Evolutionary conservation across 1,140 invertebrate genomes (phyloP), one percentile per base, ranked within the genome.

Genomic region (Propsilocerus akamusi): DNA sequence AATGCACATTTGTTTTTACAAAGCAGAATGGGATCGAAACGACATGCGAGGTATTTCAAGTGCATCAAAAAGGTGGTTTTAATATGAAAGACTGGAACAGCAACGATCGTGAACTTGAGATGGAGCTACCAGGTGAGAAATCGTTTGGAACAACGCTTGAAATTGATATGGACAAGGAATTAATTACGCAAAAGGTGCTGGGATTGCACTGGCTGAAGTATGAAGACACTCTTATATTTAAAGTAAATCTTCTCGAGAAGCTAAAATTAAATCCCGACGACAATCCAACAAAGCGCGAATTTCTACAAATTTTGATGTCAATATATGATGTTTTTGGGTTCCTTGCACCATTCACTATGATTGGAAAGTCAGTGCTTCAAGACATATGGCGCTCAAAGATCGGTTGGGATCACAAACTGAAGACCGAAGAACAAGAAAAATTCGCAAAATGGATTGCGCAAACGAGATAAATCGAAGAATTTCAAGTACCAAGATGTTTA

Each of bases 1-100:
- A 57, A 59, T 59, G 51, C 66, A 64, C 49, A 64, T 66, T 55
- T 26, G 66, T 66, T 49, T 63, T 49, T 24, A 10, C 17, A 10
- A 14, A 26, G 8, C 3, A 48, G n/a, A 4, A 48, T 22, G 47
- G 20, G 6, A 25, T 14, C 25, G 26, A 28, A 5, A 17, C 26
- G 25, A 25, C 22, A 5, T 4, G 3, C 6, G 47, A 48, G 12
- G 25, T 20, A 17, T 17, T 6, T 7, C 6, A 26, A 5, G 4
- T 48, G 6, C 23, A 14, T 5, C 11, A 14, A 17, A 3, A 5
- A 10, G 47, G 25, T 8, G 26, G 26, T 4, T 26, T 48, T 5
- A 25, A 26, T 28, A 26, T 48, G 8, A 26, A 4, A 7, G 22
- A 28, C 14, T 48, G 8, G 47, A 5, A 34, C 4, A 14, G 30